These are phyloP conservation scores for Metacarcinus magister DNA, from an alignment of 2,888 invertebrate species.

Conservation along the genomic window DNA sequence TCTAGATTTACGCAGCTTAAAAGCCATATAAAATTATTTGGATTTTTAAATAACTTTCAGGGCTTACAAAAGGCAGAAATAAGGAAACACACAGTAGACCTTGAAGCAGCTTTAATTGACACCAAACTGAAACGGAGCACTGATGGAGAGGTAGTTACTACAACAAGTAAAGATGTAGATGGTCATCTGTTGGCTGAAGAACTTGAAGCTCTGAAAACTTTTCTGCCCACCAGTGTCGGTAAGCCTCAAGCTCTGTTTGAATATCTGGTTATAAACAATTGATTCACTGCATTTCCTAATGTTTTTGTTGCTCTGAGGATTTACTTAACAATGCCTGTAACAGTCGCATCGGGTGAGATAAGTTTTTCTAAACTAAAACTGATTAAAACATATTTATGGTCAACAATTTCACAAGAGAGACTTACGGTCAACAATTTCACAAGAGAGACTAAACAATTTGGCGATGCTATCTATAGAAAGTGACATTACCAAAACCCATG, in stretches of 20 bases:
- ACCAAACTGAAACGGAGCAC: neutral
- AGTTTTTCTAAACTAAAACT: slow-evolving; percentile 8
- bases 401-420: too few relatives aligned
- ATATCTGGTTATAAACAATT: neutral
- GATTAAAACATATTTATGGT: slow-evolving; percentile 52
- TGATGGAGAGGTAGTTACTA: slow-evolving; percentile 54
- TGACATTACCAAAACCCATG: slow-evolving; percentile 38
- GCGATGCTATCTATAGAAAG: slow-evolving; percentile 50
- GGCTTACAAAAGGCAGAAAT: neutral
- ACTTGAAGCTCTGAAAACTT: slow-evolving; percentile 56
- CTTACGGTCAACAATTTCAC: too few relatives aligned
- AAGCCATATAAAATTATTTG: slow-evolving; percentile 43
- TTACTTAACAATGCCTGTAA: slow-evolving; percentile 43
- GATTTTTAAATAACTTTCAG: slow-evolving; percentile 66
- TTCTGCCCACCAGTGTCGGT: neutral
- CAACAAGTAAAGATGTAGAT: slow-evolving; percentile 28
- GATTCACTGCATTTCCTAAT: slow-evolving; percentile 59
- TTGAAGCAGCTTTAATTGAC: slow-evolving; percentile 58
- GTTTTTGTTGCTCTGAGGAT: slow-evolving; percentile 42
- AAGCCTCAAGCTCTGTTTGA: too few relatives aligned
- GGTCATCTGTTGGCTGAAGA: slow-evolving; percentile 58
- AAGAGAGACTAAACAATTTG: slow-evolving; percentile 51
- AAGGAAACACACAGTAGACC: slow-evolving; percentile 57
- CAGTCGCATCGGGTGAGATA: slow-evolving; percentile 53
- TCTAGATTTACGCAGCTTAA: slow-evolving; percentile 51